A percentile compares a stretch with the other conserved stretches of the same genome.
Evolutionary conservation across 2,113 vertebrate species (phyloP).

Genomic region (Macroglossus sobrinus): DNA sequence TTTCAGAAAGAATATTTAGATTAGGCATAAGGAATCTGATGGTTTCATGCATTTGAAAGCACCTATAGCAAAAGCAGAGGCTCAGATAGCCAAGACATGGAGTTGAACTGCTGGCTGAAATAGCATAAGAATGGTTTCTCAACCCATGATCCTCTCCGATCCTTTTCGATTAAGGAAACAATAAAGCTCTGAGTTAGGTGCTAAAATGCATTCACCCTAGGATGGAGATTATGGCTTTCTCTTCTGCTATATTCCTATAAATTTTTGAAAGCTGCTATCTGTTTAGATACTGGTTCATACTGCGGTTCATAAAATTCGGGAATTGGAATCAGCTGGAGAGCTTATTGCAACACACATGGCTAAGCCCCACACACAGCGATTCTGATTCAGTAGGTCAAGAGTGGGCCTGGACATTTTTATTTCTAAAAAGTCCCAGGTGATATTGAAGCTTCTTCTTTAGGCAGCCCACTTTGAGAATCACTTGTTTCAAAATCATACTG

Average conservation of each 20-base stretch:
- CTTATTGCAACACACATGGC: not conserved
- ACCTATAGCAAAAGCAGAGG: not conserved
- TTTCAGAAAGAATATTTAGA: slow-evolving; percentile 4
- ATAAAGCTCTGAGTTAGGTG: not conserved
- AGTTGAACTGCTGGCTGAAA: not conserved
- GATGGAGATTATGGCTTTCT: not conserved
- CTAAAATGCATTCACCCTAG: not conserved
- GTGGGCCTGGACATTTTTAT: not conserved
- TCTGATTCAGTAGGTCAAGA: not conserved
- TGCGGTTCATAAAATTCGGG: not conserved
- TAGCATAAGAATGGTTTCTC: not conserved
- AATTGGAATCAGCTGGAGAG: not conserved
- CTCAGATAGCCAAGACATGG: not conserved
- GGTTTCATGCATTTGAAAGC: not conserved
- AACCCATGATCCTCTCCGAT: not conserved
- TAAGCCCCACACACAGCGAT: not conserved
- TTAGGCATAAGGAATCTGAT: not conserved
- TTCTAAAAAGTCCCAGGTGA: not conserved
- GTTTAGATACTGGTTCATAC: not conserved
- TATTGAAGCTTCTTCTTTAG: not conserved
- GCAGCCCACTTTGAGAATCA: not conserved
- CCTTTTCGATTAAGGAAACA: not conserved
- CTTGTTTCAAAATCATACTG: not conserved
- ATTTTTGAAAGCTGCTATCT: not conserved
- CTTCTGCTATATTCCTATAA: not conserved